phyloP scores from a whole-genome alignment of 2,888 invertebrate genomes.

The Acanthosoma haemorrhoidale region DNA sequence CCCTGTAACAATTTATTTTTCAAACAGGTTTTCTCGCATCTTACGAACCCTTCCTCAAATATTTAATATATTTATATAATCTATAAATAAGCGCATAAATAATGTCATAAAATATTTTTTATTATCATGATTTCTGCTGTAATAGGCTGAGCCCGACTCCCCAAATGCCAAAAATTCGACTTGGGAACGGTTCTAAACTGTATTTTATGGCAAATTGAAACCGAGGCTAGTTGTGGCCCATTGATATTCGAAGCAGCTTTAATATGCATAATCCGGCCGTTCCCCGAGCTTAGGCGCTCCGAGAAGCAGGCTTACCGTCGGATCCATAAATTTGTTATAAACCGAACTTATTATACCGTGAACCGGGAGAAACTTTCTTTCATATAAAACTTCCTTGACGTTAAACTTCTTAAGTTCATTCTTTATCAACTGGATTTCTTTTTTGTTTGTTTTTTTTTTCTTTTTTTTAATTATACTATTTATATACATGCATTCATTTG shows the following conservation, averaged over 20 bases:
- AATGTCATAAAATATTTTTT: no score
- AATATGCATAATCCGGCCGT: conserved; percentile 9
- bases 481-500: no score
- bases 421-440: background rate
- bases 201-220: conserved; percentile 12
- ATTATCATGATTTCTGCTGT: no score
- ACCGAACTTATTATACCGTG: background rate
- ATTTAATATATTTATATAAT: no score
- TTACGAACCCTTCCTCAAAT: no score
- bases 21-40: no score
- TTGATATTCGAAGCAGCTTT: background rate
- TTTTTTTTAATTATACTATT: conserved; percentile 4
- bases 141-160: no score
- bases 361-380: background rate
- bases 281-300: background rate
- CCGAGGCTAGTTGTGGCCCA: background rate
- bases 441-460: conserved; percentile 10
- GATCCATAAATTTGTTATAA: conserved; percentile 12
- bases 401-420: background rate
- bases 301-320: background rate
- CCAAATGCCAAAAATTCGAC: no score
- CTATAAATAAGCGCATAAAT: no score
- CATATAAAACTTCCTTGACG: background rate
- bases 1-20: no score
- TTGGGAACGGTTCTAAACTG: no score